These are phyloP conservation scores for Psittacula derbiana DNA, from an alignment of 2,797 vertebrate genomes.

Conservation along the genomic window DNA sequence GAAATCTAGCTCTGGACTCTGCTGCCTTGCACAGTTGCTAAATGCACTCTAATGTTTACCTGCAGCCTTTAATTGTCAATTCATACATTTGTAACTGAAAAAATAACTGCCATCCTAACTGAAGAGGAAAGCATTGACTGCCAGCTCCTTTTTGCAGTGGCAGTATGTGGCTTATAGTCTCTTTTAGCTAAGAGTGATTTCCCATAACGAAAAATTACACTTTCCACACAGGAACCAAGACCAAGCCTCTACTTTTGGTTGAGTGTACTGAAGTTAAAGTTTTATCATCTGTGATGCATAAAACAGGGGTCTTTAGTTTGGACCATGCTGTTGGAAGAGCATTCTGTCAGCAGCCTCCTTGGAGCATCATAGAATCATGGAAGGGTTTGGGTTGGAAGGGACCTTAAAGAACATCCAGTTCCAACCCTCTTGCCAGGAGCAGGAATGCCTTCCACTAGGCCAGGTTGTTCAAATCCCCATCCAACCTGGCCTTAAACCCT, in stretches of 20 bases:
- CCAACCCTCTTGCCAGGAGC: neutral
- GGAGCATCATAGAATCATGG: neutral
- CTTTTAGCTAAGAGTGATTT: neutral
- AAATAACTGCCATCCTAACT: fast-evolving
- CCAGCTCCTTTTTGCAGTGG: neutral
- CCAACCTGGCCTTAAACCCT: neutral
- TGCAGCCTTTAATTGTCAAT: neutral
- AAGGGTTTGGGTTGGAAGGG: neutral
- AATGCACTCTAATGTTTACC: neutral
- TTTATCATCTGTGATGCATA: neutral
- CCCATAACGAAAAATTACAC: neutral
- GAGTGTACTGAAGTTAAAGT: neutral
- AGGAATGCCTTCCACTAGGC: neutral
- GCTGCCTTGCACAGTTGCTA: neutral
- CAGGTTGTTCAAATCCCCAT: neutral
- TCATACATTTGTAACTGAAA: neutral
- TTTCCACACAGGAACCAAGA: neutral
- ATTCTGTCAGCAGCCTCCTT: neutral
- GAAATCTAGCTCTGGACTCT: neutral
- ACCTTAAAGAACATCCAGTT: neutral
- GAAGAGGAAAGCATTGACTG: neutral
- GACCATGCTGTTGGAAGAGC: neutral
- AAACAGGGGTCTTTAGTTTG: neutral
- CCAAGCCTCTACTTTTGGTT: neutral
- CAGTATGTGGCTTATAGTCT: neutral